phyloP scores from a whole-genome alignment of 2,113 vertebrate genomes.

The Antechinus stuartii region DNA sequence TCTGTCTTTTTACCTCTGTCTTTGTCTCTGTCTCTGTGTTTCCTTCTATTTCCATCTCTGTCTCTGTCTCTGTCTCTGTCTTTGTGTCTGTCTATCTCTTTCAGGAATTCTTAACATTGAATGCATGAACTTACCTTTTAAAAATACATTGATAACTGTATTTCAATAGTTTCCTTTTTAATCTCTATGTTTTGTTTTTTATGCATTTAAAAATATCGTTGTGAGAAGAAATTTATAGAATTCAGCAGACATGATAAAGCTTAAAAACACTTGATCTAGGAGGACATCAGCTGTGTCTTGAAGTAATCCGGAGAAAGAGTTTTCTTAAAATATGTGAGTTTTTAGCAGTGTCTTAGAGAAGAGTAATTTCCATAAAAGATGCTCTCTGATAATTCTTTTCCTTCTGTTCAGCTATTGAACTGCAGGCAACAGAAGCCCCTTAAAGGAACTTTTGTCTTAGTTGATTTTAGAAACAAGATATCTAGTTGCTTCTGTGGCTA shows the following conservation, averaged over 20 bases:
- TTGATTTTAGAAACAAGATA: constrained; percentile 27
- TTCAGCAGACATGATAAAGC: background rate
- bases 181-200: background rate
- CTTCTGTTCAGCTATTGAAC: constrained; percentile 23
- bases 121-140: background rate
- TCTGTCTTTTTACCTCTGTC: background rate
- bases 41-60: background rate
- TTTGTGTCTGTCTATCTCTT: background rate
- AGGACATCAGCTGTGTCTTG: background rate
- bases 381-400: constrained; percentile 10
- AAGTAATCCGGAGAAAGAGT: background rate
- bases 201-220: background rate
- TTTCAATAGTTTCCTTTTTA: background rate
- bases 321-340: background rate
- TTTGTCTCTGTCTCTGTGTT: no score
- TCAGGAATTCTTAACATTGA: background rate
- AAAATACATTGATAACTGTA: background rate
- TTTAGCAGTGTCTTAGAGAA: background rate
- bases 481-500: constrained; percentile 21
- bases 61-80: no score
- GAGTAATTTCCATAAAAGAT: constrained; percentile 8
- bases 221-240: background rate
- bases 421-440: background rate
- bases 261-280: background rate
- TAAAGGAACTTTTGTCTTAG: constrained; percentile 13